Evolutionary conservation across 92 coral and sea anemone species (phyloP), one percentile per base, ranked within the genome.

Genomic region (Nematostella vectensis): DNA sequence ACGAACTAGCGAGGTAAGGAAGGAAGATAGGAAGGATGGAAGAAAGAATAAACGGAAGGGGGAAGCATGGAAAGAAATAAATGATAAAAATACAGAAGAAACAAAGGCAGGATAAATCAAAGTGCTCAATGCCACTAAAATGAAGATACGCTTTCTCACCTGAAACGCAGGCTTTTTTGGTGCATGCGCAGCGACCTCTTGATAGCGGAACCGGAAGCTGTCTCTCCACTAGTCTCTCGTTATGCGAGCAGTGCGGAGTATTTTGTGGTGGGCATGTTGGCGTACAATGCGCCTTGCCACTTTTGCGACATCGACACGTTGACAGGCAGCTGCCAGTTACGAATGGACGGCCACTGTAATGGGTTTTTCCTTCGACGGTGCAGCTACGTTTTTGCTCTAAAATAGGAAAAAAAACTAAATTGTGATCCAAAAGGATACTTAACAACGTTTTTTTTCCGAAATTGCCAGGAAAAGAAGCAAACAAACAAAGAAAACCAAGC

Each of bases 251-350:
- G 27, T 19, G 42, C 19, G 80, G 76, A 0, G 27, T 48, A 6
- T 61, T 47, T 31, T 56, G 22, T 12, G 30, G 38, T 47, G 68
- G 73, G 65, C 95, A 85, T 50, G 79, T 48, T 25, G 88, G 76
- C 24, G 63, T 21, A 31, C 95, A 85, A 23, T 71, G 71, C 19
- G 60, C 31, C 27, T 48, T 25, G 1, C 87, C 88, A 63, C 69
- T 85, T 44, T 76, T 58, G 47, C 70, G 66, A 54, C 95, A 85
- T 10, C 80, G 75, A 57, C 95, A 85, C 59, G 71, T 85, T 50
- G 65, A 78, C 61, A 15, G 66, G 61, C 95, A 85, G 67, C 76
- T 69, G 31, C 58, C 39, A 21, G 95, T 75, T 19, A 77, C 75
- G 44, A 80, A 85, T 13, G 67, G 33, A 24, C 78, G 71, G 23